Conservation (phyloP, 2,888 invertebrate genomes). For the Parascotia fuliginaria region DNA sequence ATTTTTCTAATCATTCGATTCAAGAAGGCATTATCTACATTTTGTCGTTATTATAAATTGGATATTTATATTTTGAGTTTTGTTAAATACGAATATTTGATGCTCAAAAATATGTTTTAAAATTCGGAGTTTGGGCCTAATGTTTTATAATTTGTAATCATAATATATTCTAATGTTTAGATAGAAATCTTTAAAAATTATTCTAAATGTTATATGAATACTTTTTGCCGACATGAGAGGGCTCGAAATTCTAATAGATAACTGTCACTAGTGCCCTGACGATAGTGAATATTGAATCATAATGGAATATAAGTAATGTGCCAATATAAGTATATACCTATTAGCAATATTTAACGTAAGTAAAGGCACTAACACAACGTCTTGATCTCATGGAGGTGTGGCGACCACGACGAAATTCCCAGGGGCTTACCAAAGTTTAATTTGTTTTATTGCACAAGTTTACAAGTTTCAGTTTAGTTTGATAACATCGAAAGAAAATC, state of each 20-base stretch:
- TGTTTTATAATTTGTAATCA: not conserved
- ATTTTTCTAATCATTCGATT: slow-evolving; percentile 1
- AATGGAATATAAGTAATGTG: slow-evolving; percentile 8
- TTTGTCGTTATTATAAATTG: slow-evolving; percentile 1
- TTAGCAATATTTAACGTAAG: slow-evolving; percentile 12
- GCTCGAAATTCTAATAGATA: slow-evolving; percentile 3
- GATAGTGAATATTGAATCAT: slow-evolving; percentile 5
- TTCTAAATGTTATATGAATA: not conserved
- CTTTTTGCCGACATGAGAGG: slow-evolving; percentile 26
- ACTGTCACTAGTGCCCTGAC: slow-evolving; percentile 36
- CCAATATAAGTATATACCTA: slow-evolving; percentile 8
- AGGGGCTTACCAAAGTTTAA: not conserved
- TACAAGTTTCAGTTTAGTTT: no score
- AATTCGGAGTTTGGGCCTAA: slow-evolving; percentile 31
- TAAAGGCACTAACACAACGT: slow-evolving; percentile 6
- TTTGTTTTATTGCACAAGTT: no score
- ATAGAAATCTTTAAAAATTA: not conserved
- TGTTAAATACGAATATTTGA: slow-evolving; percentile 19
- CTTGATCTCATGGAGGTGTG: slow-evolving; percentile 17
- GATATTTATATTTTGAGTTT: slow-evolving; percentile 16
- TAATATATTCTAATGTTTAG: no score
- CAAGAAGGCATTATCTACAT: slow-evolving; percentile 2
- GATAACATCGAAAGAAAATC: no score
- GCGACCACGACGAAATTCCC: not conserved
- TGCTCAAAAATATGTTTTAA: slow-evolving; percentile 13